Evolutionary conservation across 2,888 invertebrate species (phyloP).

Genomic region (Camponotus fellah): DNA sequence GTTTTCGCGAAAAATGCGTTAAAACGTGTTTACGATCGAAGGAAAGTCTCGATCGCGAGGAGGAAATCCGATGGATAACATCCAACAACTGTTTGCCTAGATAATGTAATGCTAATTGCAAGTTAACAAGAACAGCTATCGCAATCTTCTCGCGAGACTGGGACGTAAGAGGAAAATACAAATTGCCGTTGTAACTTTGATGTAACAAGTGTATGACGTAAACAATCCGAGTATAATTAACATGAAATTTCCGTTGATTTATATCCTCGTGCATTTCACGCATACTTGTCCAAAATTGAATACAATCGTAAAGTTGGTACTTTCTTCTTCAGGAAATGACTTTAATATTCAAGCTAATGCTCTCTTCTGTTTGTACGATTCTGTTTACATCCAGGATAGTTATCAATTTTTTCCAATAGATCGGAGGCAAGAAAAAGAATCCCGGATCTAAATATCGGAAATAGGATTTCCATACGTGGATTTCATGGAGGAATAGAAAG

Average conservation of each 20-base stretch:
- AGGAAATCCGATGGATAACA: constrained; percentile 8
- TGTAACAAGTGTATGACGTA: not conserved
- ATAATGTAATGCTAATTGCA: constrained; percentile 37
- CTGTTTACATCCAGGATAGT: not conserved
- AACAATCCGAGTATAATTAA: not conserved
- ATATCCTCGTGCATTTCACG: constrained; percentile 6
- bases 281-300: constrained; percentile 9
- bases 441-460: constrained; percentile 24
- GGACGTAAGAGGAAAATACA: not conserved
- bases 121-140: not conserved
- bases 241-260: constrained; percentile 29
- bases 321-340: constrained; percentile 1
- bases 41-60: not conserved
- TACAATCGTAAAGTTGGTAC: not conserved
- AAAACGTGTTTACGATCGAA: not conserved
- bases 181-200: constrained; percentile 23
- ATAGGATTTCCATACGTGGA: constrained; percentile 42
- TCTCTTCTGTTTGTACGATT: not conserved
- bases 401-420: not conserved
- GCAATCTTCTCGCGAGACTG: constrained; percentile 32
- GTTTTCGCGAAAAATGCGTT: constrained; percentile 5
- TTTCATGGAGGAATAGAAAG: constrained; percentile 44
- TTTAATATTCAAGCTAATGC: not conserved
- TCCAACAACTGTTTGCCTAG: constrained; percentile 17
- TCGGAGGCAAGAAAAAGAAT: not conserved